Conservation (phyloP, 2,888 invertebrate species). For the Ectemnius cavifrons region DNA sequence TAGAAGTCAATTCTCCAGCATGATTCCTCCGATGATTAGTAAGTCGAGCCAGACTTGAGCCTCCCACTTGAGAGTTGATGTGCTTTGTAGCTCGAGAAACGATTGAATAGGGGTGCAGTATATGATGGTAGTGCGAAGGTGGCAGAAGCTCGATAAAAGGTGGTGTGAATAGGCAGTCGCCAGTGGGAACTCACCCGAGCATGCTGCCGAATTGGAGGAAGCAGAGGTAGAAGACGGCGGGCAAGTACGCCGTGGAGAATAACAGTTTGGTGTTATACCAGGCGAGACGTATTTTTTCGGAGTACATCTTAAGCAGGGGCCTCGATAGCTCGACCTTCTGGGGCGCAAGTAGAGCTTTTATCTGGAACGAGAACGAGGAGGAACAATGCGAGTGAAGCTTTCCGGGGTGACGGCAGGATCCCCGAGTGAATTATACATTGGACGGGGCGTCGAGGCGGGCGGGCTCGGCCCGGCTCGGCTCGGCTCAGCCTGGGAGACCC, state of each 20-base stretch:
- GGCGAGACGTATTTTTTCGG: slow-evolving; percentile 81
- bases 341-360: slow-evolving; percentile 74
- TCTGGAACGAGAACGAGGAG: slow-evolving; percentile 67
- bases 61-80: too few species aligned
- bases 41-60: too few species aligned
- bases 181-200: slow-evolving; percentile 81
- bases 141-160: too few species aligned
- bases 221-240: slow-evolving; percentile 83
- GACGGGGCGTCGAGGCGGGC: slow-evolving; percentile 16
- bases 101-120: too few species aligned
- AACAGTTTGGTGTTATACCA: slow-evolving; percentile 83
- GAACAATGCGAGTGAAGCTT: slow-evolving; percentile 38
- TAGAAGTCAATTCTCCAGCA: slow-evolving; percentile 33
- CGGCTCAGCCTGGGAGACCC: not conserved
- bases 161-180: not conserved
- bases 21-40: too few species aligned
- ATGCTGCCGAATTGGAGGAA: slow-evolving; percentile 83
- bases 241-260: slow-evolving; percentile 82
- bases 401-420: slow-evolving; percentile 4
- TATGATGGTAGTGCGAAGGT: too few species aligned
- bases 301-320: slow-evolving; percentile 60
- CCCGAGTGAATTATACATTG: slow-evolving; percentile 63
- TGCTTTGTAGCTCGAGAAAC: too few species aligned
- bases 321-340: slow-evolving; percentile 49
- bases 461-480: too few species aligned